These are phyloP conservation scores for Pseudochirops cupreus DNA, from an alignment of 2,797 vertebrate genomes.

Conservation along the genomic window DNA sequence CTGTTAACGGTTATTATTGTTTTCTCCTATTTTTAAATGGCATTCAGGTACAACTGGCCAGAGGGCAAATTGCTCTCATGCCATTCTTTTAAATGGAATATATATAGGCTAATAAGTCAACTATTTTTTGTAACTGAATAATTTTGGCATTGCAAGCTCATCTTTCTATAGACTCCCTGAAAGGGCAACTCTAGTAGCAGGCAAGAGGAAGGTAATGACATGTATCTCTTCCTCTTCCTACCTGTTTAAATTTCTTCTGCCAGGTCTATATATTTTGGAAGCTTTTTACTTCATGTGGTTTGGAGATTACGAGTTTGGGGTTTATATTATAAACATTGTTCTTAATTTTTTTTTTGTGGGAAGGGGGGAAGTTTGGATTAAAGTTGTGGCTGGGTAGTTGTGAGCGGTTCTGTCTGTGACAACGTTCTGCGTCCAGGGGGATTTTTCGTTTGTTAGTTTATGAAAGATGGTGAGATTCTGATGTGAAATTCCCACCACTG, in stretches of 20 bases:
- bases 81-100: neutral
- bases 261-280: neutral
- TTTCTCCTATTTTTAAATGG: neutral
- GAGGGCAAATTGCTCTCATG: conserved; percentile 38
- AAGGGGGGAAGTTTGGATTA: neutral
- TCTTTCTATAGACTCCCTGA: neutral
- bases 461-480: neutral
- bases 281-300: neutral
- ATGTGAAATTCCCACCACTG: neutral
- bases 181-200: neutral
- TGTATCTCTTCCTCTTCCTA: neutral
- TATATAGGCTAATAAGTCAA: neutral
- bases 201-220: neutral
- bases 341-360: neutral
- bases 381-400: neutral
- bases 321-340: neutral
- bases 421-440: neutral
- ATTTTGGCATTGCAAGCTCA: neutral
- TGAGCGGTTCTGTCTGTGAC: neutral
- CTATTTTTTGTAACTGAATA: neutral
- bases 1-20: neutral
- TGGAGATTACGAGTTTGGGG: neutral
- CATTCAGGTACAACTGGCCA: neutral
- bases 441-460: neutral
- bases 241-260: neutral